These are phyloP conservation scores for Xiphophorus hellerii DNA, from an alignment of 2,113 vertebrate species.

Conservation along the genomic window DNA sequence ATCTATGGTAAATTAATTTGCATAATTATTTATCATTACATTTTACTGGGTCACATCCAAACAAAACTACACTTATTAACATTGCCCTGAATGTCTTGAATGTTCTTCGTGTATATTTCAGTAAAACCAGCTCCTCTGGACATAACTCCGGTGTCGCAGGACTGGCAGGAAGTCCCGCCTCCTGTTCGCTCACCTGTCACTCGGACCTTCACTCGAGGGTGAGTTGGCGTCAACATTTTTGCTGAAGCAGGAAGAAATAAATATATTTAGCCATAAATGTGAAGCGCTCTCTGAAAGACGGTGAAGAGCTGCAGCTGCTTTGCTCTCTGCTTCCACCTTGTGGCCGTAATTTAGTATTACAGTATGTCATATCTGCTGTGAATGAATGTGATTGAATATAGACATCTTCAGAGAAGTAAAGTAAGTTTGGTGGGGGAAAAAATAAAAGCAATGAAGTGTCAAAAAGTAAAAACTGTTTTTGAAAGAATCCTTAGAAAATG, in stretches of 20 bases:
- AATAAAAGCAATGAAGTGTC: neutral
- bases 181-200: constrained; percentile 93
- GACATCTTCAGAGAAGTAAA: too few relatives aligned
- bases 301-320: neutral
- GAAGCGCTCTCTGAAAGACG: neutral
- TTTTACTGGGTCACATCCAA: too few relatives aligned
- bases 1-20: neutral
- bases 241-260: neutral
- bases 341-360: neutral
- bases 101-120: constrained; percentile 46
- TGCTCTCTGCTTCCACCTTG: constrained; percentile 6
- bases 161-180: constrained; percentile 92
- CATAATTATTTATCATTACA: neutral
- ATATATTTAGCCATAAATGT: neutral
- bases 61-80: neutral
- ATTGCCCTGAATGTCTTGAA: neutral
- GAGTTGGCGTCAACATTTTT: constrained; percentile 60
- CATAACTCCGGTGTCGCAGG: constrained; percentile 84
- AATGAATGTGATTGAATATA: too few relatives aligned
- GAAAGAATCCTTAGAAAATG: neutral
- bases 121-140: constrained; percentile 91
- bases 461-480: neutral
- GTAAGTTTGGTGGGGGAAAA: too few relatives aligned
- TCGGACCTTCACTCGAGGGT: constrained; percentile 92
- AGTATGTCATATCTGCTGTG: neutral